Percentiles rank a stretch among this genome's conserved stretches.
phyloP scores from a whole-genome alignment of 2,797 vertebrate species.

The Novumbra hubbsi region DNA sequence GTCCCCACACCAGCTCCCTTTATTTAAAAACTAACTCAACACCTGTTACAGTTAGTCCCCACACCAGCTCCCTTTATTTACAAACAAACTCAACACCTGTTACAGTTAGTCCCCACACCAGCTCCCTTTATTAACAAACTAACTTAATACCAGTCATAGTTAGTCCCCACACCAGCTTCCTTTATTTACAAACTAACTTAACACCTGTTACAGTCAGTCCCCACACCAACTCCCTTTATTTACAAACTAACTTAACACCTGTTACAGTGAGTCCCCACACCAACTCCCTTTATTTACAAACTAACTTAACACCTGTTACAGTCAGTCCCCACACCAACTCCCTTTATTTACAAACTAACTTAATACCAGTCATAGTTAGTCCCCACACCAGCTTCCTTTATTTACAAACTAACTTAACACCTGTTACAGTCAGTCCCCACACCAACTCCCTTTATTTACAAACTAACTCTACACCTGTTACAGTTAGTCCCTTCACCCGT shows the following conservation, averaged over 20 bases:
- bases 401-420: neutral
- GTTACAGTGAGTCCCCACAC: constrained; percentile 66
- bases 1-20: neutral
- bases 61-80: neutral
- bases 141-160: neutral
- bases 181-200: neutral
- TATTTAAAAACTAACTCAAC: neutral
- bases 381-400: neutral
- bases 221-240: neutral
- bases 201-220: too few relatives aligned
- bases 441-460: too few relatives aligned
- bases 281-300: neutral
- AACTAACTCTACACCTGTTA: too few relatives aligned
- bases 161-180: neutral
- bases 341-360: neutral
- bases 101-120: constrained; percentile 60
- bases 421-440: too few relatives aligned
- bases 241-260: constrained; percentile 66
- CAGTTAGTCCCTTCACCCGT: too few relatives aligned
- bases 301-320: neutral
- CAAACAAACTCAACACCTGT: constrained; percentile 71
- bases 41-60: neutral
- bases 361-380: too few relatives aligned
- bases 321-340: neutral
- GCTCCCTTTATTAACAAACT: neutral